Percentiles rank a stretch among this genome's conserved stretches.
Evolutionary conservation across 2,888 invertebrate genomes (phyloP).

Genomic region (Lasioglossum leucozonium): DNA sequence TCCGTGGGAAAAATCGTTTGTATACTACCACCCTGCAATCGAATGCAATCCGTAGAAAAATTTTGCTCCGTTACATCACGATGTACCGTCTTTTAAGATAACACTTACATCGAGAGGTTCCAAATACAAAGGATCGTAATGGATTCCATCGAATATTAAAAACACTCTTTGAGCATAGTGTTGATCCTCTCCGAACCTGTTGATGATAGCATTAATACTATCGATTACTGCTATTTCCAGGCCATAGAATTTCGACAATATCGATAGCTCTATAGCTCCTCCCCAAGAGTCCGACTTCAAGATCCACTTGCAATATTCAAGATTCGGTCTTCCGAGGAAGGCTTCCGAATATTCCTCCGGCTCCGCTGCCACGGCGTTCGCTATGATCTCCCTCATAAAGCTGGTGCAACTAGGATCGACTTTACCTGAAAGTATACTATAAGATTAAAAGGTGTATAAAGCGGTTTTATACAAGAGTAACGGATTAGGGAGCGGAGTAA

Average conservation of each 20-base stretch:
- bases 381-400: constrained; percentile 94
- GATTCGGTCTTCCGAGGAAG: constrained; percentile 92
- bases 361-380: constrained; percentile 92
- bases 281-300: constrained; percentile 96
- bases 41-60: constrained; percentile 26
- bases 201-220: constrained; percentile 94
- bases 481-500: background rate
- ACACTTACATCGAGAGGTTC: constrained; percentile 91
- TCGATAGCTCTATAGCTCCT: constrained; percentile 97
- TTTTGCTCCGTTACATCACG: background rate
- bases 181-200: constrained; percentile 97
- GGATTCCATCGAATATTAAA: constrained; percentile 97
- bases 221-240: constrained; percentile 97
- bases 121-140: constrained; percentile 96
- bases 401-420: constrained; percentile 90
- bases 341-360: constrained; percentile 93
- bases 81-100: background rate
- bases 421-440: constrained; percentile 86
- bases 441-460: constrained; percentile 11
- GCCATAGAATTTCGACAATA: constrained; percentile 94
- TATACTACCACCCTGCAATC: constrained; percentile 88
- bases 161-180: constrained; percentile 93
- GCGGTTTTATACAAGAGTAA: background rate
- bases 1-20: constrained; percentile 93
- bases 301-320: constrained; percentile 96